Evolutionary conservation across 1,140 invertebrate genomes (phyloP), one percentile per base, ranked within the genome.

Genomic region (Leptinotarsa undecemlineata): DNA sequence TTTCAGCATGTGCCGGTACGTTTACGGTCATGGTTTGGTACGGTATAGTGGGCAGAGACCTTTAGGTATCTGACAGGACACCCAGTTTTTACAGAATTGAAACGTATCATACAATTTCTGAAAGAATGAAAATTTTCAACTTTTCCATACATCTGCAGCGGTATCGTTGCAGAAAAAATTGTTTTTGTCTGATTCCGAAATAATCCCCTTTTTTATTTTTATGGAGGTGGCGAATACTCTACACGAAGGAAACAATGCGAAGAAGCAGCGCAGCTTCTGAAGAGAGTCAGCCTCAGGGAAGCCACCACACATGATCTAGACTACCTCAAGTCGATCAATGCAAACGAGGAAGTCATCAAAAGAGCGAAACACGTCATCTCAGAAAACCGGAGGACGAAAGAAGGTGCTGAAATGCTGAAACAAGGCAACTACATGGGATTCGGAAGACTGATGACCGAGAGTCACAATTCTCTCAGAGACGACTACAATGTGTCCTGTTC

Each of bases 401-500:
- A 92, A 72, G 95, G 92, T 1, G 91, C 92, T 8, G 84, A 87
- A 62, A 90, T 91, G 21, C 86, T 98, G 2, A 87, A 90, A 79
- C 85, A 88, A 17, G 88, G 89, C 17, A 89, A 97, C 84, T 92
- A 92, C 79, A 79, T 83, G 42, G 86, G 85, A 85, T 93, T 97
- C 83, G 96, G 96, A 0, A 80, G 90, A 79, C 83, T 97, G 20
- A 97, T 98, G 93, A 91, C 91, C 71, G 88, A 93, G 83, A 97
- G 95, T 78, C 96, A 98, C 82, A 87, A 92, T 74, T 96, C 95
- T 6, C 85, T 98, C 17, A 91, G 93, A 73, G 89, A 95, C 81
- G 91, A 97, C 82, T 98, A 93, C 87, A 93, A 96, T 82, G 95
- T 98, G 0, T 97, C 96, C 0, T 97, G 96, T 81, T 83, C 87